These are phyloP conservation scores for Seira ritae DNA, from an alignment of 2,888 invertebrate species.

Conservation along the genomic window DNA sequence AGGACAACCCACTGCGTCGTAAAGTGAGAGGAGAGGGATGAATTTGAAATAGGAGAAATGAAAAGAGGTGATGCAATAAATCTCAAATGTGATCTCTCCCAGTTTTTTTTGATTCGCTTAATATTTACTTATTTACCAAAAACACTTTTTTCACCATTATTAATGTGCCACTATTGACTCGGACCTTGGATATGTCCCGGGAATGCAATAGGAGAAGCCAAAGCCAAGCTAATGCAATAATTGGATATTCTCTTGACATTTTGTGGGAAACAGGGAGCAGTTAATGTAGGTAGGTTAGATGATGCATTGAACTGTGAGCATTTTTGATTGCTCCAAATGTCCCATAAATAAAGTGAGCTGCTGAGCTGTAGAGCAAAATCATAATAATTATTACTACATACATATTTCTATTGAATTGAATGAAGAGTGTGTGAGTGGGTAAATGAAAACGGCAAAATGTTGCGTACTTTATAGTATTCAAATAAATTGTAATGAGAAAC, in stretches of 20 bases:
- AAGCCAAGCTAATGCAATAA: conserved; percentile 32
- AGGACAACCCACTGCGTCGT: conserved; percentile 33
- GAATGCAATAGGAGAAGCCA: conserved; percentile 17
- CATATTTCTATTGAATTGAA: too few species aligned
- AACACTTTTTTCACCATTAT: conserved; percentile 13
- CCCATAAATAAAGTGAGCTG: too few species aligned
- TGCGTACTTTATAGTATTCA: too few species aligned
- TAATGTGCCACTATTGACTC: too few species aligned
- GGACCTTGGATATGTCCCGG: too few species aligned
- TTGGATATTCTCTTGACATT: conserved; percentile 37
- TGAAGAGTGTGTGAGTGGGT: too few species aligned
- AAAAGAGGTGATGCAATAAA: conserved; percentile 48
- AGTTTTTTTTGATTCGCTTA: conserved; percentile 45
- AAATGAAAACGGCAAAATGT: too few species aligned
- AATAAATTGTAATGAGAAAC: conserved; percentile 46
- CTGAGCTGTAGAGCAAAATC: too few species aligned
- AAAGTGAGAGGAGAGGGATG: conserved; percentile 33
- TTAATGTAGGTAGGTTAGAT: too few species aligned
- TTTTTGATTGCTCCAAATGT: too few species aligned
- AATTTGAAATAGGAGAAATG: conserved; percentile 31
- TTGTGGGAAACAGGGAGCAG: conserved; percentile 45
- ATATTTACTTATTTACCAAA: conserved; percentile 51
- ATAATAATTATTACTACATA: too few species aligned
- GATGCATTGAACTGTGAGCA: too few species aligned
- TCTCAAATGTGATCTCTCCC: conserved; percentile 47